phyloP scores from a whole-genome alignment of 2,113 vertebrate species.

The Nyctibius bracteatus region DNA sequence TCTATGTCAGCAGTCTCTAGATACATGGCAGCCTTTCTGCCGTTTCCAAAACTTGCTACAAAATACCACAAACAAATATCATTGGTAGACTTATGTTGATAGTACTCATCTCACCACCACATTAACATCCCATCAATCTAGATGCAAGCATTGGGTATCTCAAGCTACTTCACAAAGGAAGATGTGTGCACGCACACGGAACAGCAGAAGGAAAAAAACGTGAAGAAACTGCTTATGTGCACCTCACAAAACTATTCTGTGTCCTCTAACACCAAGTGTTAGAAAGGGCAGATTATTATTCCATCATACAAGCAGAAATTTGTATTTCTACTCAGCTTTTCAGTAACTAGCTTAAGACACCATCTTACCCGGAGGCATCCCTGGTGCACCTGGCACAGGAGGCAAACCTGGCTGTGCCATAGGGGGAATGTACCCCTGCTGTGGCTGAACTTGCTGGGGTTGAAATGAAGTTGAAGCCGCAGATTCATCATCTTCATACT shows the following conservation, averaged over 20 bases:
- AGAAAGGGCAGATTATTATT: neutral
- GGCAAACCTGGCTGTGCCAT: conserved; percentile 92
- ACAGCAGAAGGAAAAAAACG: neutral
- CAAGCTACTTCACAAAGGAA: neutral
- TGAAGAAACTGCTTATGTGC: neutral
- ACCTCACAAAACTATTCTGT: neutral
- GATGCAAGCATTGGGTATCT: neutral
- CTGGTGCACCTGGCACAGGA: conserved; percentile 83
- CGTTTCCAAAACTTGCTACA: neutral
- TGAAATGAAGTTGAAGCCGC: conserved; percentile 90
- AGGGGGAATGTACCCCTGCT: conserved; percentile 83
- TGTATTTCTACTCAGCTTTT: neutral
- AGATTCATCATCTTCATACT: conserved; percentile 90
- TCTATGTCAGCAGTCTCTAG: neutral
- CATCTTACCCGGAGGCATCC: conserved; percentile 84
- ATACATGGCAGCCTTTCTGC: neutral
- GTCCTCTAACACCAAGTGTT: neutral
- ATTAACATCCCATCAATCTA: neutral
- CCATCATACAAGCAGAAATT: neutral
- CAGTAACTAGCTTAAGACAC: neutral
- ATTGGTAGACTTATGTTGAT: neutral
- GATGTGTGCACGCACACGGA: accelerated
- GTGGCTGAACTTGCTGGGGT: conserved; percentile 84
- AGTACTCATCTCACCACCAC: neutral
- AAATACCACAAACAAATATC: neutral